Evolutionary conservation across 2,888 invertebrate species (phyloP).

Genomic region (Cecidostiba fungosa): DNA sequence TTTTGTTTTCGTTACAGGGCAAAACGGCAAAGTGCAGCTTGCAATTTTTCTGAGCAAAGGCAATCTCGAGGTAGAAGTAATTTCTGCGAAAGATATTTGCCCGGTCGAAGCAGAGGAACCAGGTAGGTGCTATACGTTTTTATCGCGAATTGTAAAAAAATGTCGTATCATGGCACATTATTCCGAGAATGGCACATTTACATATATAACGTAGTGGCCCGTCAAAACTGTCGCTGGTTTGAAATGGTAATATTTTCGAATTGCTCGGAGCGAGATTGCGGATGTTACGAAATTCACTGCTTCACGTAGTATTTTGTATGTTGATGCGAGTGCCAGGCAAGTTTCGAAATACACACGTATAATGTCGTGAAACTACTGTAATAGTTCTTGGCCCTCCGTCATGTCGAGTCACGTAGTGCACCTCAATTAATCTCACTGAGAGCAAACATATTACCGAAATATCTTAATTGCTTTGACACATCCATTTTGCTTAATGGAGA

Average conservation of each 20-base stretch:
- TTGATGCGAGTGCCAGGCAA: background rate
- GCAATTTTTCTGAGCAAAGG: constrained; percentile 95
- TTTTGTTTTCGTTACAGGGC: background rate
- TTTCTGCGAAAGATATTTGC: constrained; percentile 87
- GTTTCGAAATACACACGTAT: constrained; percentile 23
- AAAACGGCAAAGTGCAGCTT: constrained; percentile 91
- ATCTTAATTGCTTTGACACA: constrained; percentile 38
- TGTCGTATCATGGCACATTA: background rate
- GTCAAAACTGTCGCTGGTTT: background rate
- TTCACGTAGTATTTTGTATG: background rate
- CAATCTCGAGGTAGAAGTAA: constrained; percentile 93
- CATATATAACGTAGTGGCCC: background rate
- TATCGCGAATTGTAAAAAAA: background rate
- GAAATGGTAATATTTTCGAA: background rate
- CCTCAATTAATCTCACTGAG: constrained; percentile 24
- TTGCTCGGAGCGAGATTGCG: background rate
- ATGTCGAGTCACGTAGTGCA: background rate
- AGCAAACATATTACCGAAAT: constrained; percentile 37
- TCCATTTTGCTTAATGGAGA: background rate
- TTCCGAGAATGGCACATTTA: background rate
- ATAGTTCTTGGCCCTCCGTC: constrained; percentile 25
- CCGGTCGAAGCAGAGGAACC: constrained; percentile 87
- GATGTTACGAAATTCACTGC: constrained; percentile 11
- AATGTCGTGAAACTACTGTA: constrained; percentile 16
- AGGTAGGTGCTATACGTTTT: constrained; percentile 77